These are phyloP conservation scores for Clavelina lepadiformis DNA, from an alignment of 23 tunicate species.

Conservation along the genomic window DNA sequence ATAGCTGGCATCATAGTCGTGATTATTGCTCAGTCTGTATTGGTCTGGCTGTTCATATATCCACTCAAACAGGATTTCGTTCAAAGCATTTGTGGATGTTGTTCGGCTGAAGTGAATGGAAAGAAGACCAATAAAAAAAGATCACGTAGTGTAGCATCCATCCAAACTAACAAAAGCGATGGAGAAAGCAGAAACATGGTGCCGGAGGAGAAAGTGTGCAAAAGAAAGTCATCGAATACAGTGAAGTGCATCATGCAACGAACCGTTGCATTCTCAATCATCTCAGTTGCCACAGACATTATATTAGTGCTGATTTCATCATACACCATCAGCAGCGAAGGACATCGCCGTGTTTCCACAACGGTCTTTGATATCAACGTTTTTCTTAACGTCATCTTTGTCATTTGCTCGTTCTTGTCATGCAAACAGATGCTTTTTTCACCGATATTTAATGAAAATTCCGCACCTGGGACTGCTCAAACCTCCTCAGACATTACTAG, in stretches of 20 bases:
- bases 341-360: conserved; percentile 6
- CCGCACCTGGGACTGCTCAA: too few species aligned
- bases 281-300: conserved; percentile 1
- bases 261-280: neutral
- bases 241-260: neutral
- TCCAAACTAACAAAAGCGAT: too few species aligned
- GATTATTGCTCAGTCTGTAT: conserved; percentile 13
- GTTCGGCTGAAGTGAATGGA: neutral
- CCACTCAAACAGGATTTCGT: conserved; percentile 9
- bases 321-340: neutral
- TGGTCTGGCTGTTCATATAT: conserved; percentile 44
- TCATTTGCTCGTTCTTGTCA: neutral
- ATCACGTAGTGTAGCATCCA: neutral
- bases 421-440: conserved; percentile 5
- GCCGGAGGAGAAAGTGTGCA: too few species aligned
- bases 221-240: too few species aligned
- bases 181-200: too few species aligned
- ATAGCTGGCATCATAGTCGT: conserved; percentile 3
- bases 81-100: neutral
- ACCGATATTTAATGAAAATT: neutral
- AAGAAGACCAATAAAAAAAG: neutral
- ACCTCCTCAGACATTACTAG: too few species aligned
- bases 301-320: neutral
- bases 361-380: neutral
- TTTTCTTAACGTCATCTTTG: neutral